Percentiles rank a stretch among this genome's conserved stretches.
Evolutionary conservation across 2,113 vertebrate genomes (phyloP).

Genomic region (Mystacornis crossleyi): DNA sequence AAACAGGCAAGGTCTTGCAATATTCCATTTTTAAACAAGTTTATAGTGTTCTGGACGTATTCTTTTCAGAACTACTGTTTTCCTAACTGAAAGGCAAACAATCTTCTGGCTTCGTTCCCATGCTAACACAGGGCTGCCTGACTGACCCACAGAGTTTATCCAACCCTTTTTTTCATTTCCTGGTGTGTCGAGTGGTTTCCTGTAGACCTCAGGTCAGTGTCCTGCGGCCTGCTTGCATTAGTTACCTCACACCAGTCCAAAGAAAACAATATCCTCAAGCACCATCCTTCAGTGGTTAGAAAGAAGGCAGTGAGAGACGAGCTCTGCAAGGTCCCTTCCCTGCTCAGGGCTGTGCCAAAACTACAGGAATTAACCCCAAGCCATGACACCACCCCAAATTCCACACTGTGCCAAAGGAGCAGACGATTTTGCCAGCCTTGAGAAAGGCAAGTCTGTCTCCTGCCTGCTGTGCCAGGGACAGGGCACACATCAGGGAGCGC

Average conservation of each 20-base stretch:
- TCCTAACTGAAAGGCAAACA: conserved; percentile 34
- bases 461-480: background rate
- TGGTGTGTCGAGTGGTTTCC: background rate
- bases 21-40: conserved; percentile 7
- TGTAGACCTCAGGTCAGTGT: background rate
- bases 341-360: background rate
- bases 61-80: conserved; percentile 25
- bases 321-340: background rate
- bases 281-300: background rate
- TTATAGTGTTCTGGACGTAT: background rate
- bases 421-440: background rate
- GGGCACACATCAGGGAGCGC: background rate
- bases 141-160: conserved; percentile 1
- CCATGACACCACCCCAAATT: background rate
- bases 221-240: background rate
- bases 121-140: background rate
- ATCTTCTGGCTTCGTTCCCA: background rate
- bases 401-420: background rate
- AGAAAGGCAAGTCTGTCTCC: background rate
- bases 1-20: background rate
- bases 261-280: background rate
- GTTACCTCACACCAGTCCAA: background rate
- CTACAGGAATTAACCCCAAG: background rate
- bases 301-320: background rate
- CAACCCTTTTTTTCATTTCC: background rate